Conservation (phyloP, 2,797 vertebrate species). For the Mallotus villosus region DNA sequence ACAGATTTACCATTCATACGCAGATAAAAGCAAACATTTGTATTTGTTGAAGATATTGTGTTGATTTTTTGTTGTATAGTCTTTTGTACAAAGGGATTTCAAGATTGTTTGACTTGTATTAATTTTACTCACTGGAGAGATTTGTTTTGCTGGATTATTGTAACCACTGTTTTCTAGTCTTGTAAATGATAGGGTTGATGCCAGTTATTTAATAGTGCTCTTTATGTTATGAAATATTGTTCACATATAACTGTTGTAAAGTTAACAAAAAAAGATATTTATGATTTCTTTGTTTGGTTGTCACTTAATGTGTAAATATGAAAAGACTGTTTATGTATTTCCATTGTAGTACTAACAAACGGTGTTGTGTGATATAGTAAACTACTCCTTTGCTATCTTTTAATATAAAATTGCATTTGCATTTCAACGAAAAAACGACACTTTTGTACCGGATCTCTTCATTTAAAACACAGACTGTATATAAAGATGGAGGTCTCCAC, state of each 20-base stretch:
- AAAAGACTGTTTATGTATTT: conserved; percentile 83
- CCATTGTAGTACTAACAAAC: conserved; percentile 81
- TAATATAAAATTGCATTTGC: conserved; percentile 81
- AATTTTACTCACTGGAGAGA: conserved; percentile 80
- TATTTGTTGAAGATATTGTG: conserved; percentile 68
- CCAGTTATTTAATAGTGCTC: conserved; percentile 83
- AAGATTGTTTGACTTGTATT: conserved; percentile 71
- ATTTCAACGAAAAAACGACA: conserved; percentile 43
- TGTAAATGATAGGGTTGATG: conserved; percentile 78
- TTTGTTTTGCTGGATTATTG: conserved; percentile 71
- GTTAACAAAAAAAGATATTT: conserved; percentile 84
- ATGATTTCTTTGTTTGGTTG: conserved; percentile 76
- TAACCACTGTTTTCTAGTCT: conserved; percentile 80
- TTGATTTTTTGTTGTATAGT: conserved; percentile 84
- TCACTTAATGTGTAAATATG: conserved; percentile 83
- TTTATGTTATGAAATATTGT: conserved; percentile 74
- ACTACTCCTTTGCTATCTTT: conserved; percentile 82
- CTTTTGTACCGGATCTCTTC: background rate
- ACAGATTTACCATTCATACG: conserved; percentile 61
- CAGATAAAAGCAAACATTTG: conserved; percentile 58
- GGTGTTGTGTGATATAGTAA: conserved; percentile 83
- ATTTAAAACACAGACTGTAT: background rate
- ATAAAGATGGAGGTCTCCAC: no score
- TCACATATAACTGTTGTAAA: conserved; percentile 82
- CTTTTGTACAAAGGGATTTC: conserved; percentile 87